phyloP scores from a whole-genome alignment of 35 echinoderm and acorn worm species.

The Apostichopus californicus region DNA sequence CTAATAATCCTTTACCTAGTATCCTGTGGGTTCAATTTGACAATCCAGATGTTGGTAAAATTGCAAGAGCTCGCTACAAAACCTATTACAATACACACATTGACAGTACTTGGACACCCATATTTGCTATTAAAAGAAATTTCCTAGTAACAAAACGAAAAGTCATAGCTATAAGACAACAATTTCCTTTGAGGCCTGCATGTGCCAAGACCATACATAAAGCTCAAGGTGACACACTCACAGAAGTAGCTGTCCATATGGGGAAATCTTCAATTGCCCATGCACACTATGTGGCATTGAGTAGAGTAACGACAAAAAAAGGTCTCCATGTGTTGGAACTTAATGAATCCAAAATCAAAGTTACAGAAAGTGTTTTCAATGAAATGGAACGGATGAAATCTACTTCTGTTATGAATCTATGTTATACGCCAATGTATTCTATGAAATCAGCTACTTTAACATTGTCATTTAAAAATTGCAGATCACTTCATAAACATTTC shows the following conservation, averaged over 20 bases:
- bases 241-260: conserved; percentile 40
- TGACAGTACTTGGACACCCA: conserved; percentile 26
- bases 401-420: not conserved
- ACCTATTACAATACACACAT: not conserved
- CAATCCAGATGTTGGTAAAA: conserved; percentile 5
- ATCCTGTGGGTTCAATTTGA: conserved; percentile 13
- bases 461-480: too few relatives aligned
- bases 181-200: conserved; percentile 53
- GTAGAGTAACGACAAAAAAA: not conserved
- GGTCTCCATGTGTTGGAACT: not conserved
- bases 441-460: too few relatives aligned
- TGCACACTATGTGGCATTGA: conserved; percentile 56
- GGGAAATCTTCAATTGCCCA: conserved; percentile 7
- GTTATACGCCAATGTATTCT: conserved; percentile 38
- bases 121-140: conserved; percentile 4
- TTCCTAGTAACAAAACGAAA: conserved; percentile 1
- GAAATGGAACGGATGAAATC: conserved; percentile 17
- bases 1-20: not conserved
- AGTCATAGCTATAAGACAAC: not conserved
- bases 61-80: not conserved
- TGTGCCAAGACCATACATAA: conserved; percentile 65
- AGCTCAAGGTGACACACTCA: conserved; percentile 55
- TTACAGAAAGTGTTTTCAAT: not conserved
- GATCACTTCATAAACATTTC: conserved; percentile 33
- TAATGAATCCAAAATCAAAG: conserved; percentile 23